Evolutionary conservation across 2,113 vertebrate species (phyloP).

Genomic region (Piprites chloris): DNA sequence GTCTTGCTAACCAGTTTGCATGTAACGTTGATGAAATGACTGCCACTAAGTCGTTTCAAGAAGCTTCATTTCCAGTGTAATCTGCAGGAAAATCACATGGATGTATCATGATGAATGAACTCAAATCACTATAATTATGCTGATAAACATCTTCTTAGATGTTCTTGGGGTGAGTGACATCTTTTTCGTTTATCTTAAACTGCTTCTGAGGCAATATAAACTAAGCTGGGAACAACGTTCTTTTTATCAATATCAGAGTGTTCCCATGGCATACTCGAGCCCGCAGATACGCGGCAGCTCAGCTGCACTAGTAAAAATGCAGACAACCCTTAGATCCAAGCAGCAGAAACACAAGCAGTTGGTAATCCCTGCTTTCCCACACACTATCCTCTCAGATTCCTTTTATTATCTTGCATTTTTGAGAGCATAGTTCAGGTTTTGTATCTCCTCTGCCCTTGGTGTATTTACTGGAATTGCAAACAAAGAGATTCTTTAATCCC

Average conservation of each 20-base stretch:
- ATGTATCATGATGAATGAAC: not conserved
- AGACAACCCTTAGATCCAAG: not conserved
- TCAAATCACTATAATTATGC: not conserved
- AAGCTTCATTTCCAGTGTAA: not conserved
- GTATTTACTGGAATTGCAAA: not conserved
- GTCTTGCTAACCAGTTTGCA: not conserved
- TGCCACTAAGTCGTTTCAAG: not conserved
- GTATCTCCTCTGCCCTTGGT: not conserved
- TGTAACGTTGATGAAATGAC: not conserved
- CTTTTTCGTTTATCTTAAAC: not conserved
- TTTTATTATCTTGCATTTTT: not conserved
- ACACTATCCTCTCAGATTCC: not conserved
- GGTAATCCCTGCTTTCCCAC: not conserved
- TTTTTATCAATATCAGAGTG: not conserved
- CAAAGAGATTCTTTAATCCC: not conserved
- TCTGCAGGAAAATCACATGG: not conserved
- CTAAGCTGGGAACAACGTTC: not conserved
- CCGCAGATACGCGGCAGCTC: not conserved
- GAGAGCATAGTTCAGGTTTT: not conserved
- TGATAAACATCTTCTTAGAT: not conserved
- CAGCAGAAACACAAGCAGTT: not conserved
- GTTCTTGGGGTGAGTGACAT: not conserved
- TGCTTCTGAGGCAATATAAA: not conserved
- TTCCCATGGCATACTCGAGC: not conserved
- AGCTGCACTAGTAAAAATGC: not conserved